Conservation (phyloP, 2,113 vertebrate genomes). For the Lichenostomus cassidix region DNA sequence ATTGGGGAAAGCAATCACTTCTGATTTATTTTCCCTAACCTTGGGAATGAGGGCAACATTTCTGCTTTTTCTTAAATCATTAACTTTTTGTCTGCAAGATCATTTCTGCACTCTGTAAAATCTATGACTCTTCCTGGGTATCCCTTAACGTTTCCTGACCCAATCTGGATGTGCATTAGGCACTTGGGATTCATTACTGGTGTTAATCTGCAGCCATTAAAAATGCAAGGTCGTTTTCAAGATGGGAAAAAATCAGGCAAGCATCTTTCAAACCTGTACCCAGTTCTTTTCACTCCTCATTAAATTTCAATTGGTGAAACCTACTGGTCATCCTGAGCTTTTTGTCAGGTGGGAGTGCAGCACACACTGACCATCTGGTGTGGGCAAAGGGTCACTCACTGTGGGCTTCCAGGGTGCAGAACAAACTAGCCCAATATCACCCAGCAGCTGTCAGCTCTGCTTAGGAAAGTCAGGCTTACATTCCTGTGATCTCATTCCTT, state of each 20-base stretch:
- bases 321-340: neutral
- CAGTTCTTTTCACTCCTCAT: slow-evolving; percentile 19
- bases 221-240: slow-evolving; percentile 4
- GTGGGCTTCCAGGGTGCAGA: neutral
- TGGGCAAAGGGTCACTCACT: neutral
- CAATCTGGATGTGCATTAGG: neutral
- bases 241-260: neutral
- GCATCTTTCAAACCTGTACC: neutral
- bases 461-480: neutral
- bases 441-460: neutral
- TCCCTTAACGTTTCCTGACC: neutral
- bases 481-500: neutral
- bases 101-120: neutral
- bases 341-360: neutral
- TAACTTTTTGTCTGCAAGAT: neutral
- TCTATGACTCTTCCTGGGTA: neutral
- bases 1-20: neutral
- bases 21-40: neutral
- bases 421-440: neutral
- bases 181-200: neutral
- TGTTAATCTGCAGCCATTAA: neutral
- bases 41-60: neutral
- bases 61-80: neutral
- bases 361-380: slow-evolving; percentile 25
- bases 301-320: neutral